Evolutionary conservation across 2,113 vertebrate genomes (phyloP).

Genomic region (Ginglymostoma cirratum): DNA sequence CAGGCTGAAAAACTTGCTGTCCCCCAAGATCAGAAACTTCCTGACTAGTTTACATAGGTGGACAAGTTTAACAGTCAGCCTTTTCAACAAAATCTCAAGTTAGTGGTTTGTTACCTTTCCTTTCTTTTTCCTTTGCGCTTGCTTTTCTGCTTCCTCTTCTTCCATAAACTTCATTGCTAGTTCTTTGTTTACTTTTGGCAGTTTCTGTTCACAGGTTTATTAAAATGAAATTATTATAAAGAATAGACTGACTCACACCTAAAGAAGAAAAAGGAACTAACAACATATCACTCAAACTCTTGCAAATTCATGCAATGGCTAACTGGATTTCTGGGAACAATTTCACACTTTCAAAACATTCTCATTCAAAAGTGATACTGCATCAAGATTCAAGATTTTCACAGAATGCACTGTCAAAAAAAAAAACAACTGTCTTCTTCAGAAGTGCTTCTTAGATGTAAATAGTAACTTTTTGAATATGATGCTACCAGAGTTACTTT

Average conservation of each 20-base stretch:
- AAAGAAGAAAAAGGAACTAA: not conserved
- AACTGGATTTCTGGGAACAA: not conserved
- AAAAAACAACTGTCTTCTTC: not conserved
- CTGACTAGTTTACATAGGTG: not conserved
- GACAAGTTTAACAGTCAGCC: not conserved
- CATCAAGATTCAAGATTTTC: not conserved
- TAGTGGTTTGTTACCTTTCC: slow-evolving; percentile 65
- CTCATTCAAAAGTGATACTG: not conserved
- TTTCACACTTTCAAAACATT: not conserved
- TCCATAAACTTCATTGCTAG: slow-evolving; percentile 91
- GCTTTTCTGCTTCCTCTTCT: slow-evolving; percentile 70
- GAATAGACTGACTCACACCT: not conserved
- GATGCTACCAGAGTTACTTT: not conserved
- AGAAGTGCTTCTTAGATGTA: not conserved
- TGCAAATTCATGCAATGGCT: not conserved
- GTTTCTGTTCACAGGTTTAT: slow-evolving; percentile 58
- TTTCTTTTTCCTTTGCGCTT: slow-evolving; percentile 63
- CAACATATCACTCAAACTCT: not conserved
- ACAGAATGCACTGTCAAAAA: not conserved
- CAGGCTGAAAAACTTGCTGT: not conserved
- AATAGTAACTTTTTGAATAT: not conserved
- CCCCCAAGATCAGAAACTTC: not conserved
- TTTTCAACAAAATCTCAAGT: not conserved
- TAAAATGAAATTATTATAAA: slow-evolving; percentile 4
- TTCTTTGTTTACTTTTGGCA: slow-evolving; percentile 92